phyloP scores from a whole-genome alignment of 2,888 invertebrate genomes.

The Cephus runcator region DNA sequence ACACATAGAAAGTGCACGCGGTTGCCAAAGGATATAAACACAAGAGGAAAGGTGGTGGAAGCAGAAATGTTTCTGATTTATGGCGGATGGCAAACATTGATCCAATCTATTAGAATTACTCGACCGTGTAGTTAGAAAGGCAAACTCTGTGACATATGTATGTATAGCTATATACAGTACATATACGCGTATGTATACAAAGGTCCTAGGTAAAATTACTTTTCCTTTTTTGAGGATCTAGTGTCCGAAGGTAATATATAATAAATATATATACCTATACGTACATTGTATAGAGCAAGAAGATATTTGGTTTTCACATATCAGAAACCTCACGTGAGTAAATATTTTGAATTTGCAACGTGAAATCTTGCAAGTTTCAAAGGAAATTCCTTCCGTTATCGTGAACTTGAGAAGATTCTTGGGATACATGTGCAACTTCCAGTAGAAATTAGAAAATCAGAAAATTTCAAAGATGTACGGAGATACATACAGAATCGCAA shows the following conservation, averaged over 20 bases:
- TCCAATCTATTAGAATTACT: slow-evolving; percentile 53
- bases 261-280: too few relatives aligned
- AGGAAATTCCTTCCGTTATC: neutral
- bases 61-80: slow-evolving; percentile 25
- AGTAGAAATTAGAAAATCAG: too few relatives aligned
- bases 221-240: neutral
- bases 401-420: too few relatives aligned
- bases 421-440: too few relatives aligned
- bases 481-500: too few relatives aligned
- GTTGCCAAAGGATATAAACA: neutral
- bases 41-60: slow-evolving; percentile 1
- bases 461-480: too few relatives aligned
- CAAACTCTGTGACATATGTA: slow-evolving; percentile 6
- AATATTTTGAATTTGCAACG: neutral
- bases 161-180: neutral
- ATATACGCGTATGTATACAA: neutral
- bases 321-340: neutral
- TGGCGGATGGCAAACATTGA: slow-evolving; percentile 34
- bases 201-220: neutral
- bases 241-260: neutral
- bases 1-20: neutral
- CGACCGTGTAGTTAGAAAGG: slow-evolving; percentile 36
- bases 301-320: neutral
- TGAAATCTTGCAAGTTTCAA: neutral
- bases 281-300: neutral